Evolutionary conservation across 2,888 invertebrate species (phyloP).

Genomic region (Odiellus spinosus): DNA sequence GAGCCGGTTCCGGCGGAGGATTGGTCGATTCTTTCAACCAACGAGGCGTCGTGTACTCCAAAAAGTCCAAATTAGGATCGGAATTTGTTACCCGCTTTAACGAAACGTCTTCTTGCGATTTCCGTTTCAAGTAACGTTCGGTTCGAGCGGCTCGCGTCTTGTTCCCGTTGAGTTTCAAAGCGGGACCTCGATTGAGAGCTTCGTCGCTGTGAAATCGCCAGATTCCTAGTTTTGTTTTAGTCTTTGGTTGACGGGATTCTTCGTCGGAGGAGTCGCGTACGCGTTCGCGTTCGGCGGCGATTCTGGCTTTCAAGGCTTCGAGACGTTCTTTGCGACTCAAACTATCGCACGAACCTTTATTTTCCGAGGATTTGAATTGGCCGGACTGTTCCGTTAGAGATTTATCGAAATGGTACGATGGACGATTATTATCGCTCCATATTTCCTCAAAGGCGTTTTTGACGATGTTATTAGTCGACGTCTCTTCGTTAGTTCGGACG

Average conservation of each 20-base stretch:
- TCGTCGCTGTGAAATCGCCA: slow-evolving; percentile 14
- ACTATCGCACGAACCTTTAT: slow-evolving; percentile 14
- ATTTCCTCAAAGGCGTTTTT: neutral
- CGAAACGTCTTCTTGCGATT: neutral
- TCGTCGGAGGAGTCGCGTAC: slow-evolving; percentile 33
- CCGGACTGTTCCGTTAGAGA: neutral
- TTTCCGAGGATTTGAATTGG: neutral
- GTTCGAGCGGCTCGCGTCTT: neutral
- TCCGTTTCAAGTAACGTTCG: neutral
- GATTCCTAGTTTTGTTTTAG: neutral
- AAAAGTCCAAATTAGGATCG: no score
- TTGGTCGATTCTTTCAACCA: no score
- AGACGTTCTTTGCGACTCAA: slow-evolving; percentile 17
- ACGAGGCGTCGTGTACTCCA: no score
- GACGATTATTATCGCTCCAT: no score
- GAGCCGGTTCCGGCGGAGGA: no score
- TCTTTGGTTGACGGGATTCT: neutral
- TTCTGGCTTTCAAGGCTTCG: slow-evolving; percentile 20
- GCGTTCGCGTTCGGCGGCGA: slow-evolving; percentile 18
- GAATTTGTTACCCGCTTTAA: neutral
- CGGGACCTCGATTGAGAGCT: slow-evolving; percentile 4
- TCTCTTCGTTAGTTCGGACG: neutral
- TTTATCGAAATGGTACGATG: neutral
- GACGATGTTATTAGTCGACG: neutral
- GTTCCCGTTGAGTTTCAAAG: neutral